Evolutionary conservation across 2,113 vertebrate species (phyloP).

Genomic region (Pungitius pungitius): DNA sequence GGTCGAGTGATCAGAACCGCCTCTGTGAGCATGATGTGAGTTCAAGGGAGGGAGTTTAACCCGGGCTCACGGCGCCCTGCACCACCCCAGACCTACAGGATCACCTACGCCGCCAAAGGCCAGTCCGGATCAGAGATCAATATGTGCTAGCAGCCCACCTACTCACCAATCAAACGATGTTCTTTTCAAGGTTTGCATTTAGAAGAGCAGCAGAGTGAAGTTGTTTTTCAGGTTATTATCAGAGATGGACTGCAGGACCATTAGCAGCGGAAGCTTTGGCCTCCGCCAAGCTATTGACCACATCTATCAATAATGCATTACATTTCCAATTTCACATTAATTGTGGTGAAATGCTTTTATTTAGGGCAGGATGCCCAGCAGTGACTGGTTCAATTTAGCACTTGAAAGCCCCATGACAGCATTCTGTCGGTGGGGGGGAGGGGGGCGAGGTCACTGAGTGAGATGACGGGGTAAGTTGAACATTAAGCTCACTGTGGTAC

Average conservation of each 20-base stretch:
- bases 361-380: constrained; percentile 3
- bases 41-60: too few relatives aligned
- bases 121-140: background rate
- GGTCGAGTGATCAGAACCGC: background rate
- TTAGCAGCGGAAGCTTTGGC: constrained; percentile 9
- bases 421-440: too few relatives aligned
- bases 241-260: background rate
- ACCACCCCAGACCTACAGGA: background rate
- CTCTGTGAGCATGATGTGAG: background rate
- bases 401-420: background rate
- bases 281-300: constrained; percentile 44
- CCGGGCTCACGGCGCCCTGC: background rate
- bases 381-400: background rate
- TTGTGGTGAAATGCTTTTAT: constrained; percentile 30
- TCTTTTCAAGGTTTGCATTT: background rate
- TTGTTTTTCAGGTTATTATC: background rate
- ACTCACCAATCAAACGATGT: background rate
- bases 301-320: constrained; percentile 28
- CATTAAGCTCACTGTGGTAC: too few relatives aligned
- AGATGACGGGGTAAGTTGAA: background rate
- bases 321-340: constrained; percentile 39
- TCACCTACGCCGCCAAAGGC: background rate
- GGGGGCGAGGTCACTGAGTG: background rate
- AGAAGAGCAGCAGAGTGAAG: background rate
- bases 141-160: background rate